These are phyloP conservation scores for Biston stratarius DNA, from an alignment of 2,888 invertebrate genomes.

Conservation along the genomic window DNA sequence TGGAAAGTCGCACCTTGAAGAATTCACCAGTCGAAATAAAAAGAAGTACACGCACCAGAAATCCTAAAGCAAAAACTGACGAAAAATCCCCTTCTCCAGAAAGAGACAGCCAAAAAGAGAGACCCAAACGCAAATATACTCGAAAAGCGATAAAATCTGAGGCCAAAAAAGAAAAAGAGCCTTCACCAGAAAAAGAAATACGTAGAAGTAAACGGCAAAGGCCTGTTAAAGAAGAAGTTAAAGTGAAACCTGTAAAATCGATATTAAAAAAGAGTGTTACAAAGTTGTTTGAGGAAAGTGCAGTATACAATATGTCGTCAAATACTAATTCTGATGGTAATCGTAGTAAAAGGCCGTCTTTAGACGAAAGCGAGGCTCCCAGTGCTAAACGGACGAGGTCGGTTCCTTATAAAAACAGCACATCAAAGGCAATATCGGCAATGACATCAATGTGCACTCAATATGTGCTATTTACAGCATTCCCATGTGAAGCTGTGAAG, in stretches of 20 bases:
- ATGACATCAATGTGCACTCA: conserved; percentile 56
- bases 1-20: conserved; percentile 15
- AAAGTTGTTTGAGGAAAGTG: conserved; percentile 61
- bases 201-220: conserved; percentile 68
- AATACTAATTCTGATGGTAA: conserved; percentile 62
- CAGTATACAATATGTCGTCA: conserved; percentile 66
- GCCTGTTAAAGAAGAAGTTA: conserved; percentile 31
- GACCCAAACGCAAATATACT: conserved; percentile 37
- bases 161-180: conserved; percentile 33
- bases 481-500: conserved; percentile 67
- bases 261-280: conserved; percentile 49
- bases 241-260: conserved; percentile 41
- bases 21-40: conserved; percentile 24
- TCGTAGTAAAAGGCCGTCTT: conserved; percentile 58
- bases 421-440: conserved; percentile 58
- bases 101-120: conserved; percentile 25
- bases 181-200: conserved; percentile 55
- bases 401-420: conserved; percentile 37
- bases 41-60: conserved; percentile 52
- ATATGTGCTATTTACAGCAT: conserved; percentile 73
- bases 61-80: conserved; percentile 48
- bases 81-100: conserved; percentile 37
- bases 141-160: conserved; percentile 34
- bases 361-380: conserved; percentile 52
- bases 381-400: conserved; percentile 61